These are phyloP conservation scores for Rhynchonycteris naso DNA, from an alignment of 2,797 vertebrate species.

Conservation along the genomic window DNA sequence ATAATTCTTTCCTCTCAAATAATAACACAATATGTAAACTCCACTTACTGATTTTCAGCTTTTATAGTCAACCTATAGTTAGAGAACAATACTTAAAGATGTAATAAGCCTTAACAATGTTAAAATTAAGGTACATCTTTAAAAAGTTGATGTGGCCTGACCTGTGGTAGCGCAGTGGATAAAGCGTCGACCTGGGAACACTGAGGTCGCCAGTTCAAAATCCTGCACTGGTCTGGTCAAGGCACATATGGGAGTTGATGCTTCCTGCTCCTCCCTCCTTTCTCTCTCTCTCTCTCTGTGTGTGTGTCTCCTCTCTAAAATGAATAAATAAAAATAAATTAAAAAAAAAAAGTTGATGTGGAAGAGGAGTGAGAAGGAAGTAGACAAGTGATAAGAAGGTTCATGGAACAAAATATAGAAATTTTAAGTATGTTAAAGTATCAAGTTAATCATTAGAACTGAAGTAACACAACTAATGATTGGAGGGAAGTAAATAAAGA, in stretches of 20 bases:
- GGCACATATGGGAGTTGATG: too few species aligned
- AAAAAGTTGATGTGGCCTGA: background rate
- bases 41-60: background rate
- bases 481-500: background rate
- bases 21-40: slow-evolving; percentile 17
- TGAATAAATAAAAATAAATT: too few species aligned
- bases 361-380: background rate
- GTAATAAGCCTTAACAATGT: background rate
- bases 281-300: too few species aligned
- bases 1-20: slow-evolving; percentile 27
- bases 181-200: too few species aligned
- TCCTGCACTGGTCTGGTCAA: too few species aligned
- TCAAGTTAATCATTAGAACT: slow-evolving; percentile 26
- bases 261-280: too few species aligned
- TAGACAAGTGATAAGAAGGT: background rate
- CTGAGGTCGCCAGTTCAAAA: too few species aligned
- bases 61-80: slow-evolving; percentile 15
- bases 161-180: too few species aligned
- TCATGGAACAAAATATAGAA: slow-evolving; percentile 19
- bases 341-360: background rate
- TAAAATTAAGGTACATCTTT: slow-evolving; percentile 15
- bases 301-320: too few species aligned
- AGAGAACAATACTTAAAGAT: slow-evolving; percentile 21
- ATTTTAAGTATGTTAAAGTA: slow-evolving; percentile 17
- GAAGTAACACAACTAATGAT: background rate